Evolutionary conservation across 2,113 vertebrate species (phyloP).

Genomic region (Hyla sarda): DNA sequence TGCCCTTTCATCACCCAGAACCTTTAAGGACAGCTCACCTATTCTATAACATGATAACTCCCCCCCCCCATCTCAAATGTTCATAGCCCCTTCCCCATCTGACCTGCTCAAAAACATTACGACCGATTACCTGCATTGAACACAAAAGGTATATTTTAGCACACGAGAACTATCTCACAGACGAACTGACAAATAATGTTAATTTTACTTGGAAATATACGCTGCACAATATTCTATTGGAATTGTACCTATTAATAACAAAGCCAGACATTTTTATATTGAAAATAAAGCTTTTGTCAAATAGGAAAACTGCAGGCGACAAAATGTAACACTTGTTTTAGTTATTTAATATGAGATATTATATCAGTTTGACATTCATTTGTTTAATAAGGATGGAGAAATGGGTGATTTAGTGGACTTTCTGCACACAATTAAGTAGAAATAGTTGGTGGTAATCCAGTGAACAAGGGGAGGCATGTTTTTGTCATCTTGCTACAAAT

Average conservation of each 20-base stretch:
- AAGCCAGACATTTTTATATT: slow-evolving; percentile 68
- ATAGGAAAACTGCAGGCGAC: slow-evolving; percentile 73
- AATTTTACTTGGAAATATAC: slow-evolving; percentile 59
- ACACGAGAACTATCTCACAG: slow-evolving; percentile 16
- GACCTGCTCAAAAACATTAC: background rate
- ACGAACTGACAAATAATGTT: slow-evolving; percentile 59
- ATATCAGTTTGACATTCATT: slow-evolving; percentile 78
- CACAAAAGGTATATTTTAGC: slow-evolving; percentile 8
- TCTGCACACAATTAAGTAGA: slow-evolving; percentile 76
- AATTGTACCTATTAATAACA: slow-evolving; percentile 59
- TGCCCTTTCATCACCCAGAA: background rate
- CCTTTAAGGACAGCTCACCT: background rate
- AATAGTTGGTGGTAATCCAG: slow-evolving; percentile 65
- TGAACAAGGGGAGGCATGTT: slow-evolving; percentile 43
- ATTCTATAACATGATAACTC: background rate
- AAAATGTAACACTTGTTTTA: slow-evolving; percentile 77
- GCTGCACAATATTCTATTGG: slow-evolving; percentile 50
- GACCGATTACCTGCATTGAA: background rate
- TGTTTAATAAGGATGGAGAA: slow-evolving; percentile 76
- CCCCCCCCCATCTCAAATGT: background rate
- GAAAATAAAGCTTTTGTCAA: slow-evolving; percentile 76
- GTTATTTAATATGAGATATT: slow-evolving; percentile 77
- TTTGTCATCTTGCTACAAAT: slow-evolving; percentile 47
- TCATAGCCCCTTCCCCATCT: background rate
- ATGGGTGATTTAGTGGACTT: slow-evolving; percentile 70